A percentile compares a stretch with the other conserved stretches of the same genome.
phyloP scores from a whole-genome alignment of 1,140 invertebrate genomes.

The Drosophila lini region DNA sequence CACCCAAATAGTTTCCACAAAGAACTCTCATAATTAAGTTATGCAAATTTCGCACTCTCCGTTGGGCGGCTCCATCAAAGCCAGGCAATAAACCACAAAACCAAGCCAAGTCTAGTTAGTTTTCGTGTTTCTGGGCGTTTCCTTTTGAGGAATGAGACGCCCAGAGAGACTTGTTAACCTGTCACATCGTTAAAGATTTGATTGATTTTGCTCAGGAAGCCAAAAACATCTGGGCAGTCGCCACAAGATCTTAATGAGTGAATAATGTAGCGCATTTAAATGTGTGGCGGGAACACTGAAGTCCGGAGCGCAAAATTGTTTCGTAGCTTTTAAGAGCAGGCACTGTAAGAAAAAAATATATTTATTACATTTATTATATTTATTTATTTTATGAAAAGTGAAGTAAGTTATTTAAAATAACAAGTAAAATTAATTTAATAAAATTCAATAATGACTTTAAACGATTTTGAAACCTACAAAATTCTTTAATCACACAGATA shows the following conservation, averaged over 20 bases:
- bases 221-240: conserved; percentile 47
- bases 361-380: neutral
- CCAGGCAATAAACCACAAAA: conserved; percentile 56
- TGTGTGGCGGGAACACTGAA: conserved; percentile 66
- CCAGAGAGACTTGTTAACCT: conserved; percentile 37
- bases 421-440: too few species aligned
- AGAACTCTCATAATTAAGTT: conserved; percentile 81
- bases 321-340: conserved; percentile 8
- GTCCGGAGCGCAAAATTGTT: conserved; percentile 25
- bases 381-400: too few species aligned
- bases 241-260: conserved; percentile 64
- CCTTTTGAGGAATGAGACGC: conserved; percentile 11
- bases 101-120: conserved; percentile 25
- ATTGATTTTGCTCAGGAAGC: conserved; percentile 77
- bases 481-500: neutral
- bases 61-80: conserved; percentile 67
- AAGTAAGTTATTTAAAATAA: too few species aligned
- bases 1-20: conserved; percentile 76
- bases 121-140: conserved; percentile 30
- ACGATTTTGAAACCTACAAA: neutral
- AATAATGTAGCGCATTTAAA: conserved; percentile 78
- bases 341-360: conserved; percentile 10
- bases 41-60: conserved; percentile 72
- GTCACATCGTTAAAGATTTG: conserved; percentile 77
- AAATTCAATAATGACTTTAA: too few species aligned